Percentiles rank a stretch among this genome's conserved stretches.
phyloP scores from a whole-genome alignment of 2,113 vertebrate species.

The Stigmatopora nigra region DNA sequence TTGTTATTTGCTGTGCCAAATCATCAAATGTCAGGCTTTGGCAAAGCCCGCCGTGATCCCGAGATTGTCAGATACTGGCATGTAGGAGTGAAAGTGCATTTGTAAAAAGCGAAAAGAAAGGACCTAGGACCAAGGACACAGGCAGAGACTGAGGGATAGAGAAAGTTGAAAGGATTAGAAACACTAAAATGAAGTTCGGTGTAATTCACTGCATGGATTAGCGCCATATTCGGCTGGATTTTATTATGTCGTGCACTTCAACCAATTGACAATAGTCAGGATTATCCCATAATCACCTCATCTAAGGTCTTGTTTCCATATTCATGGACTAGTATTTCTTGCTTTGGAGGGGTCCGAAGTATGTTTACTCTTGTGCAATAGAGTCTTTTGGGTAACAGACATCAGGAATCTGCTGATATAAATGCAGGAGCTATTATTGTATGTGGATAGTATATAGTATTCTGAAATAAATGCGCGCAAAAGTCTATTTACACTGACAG shows the following conservation, averaged over 20 bases:
- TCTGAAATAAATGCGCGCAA: too few relatives aligned
- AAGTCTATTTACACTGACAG: too few relatives aligned
- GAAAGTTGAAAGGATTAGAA: slow-evolving; percentile 32
- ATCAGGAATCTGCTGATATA: not conserved
- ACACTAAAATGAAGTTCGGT: slow-evolving; percentile 30
- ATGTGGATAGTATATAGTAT: not conserved
- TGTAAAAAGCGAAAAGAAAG: slow-evolving; percentile 17
- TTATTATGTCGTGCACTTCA: not conserved
- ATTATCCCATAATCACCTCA: slow-evolving; percentile 49
- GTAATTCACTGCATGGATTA: slow-evolving; percentile 49
- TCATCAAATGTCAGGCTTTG: slow-evolving; percentile 43
- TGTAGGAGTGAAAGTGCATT: slow-evolving; percentile 38
- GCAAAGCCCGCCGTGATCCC: slow-evolving; percentile 19
- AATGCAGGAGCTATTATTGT: not conserved
- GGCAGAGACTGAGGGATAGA: slow-evolving; percentile 16
- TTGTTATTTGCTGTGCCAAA: slow-evolving; percentile 26
- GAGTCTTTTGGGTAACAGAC: not conserved
- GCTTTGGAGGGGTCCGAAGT: not conserved
- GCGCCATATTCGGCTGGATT: slow-evolving; percentile 28
- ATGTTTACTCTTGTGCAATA: not conserved
- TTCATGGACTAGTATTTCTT: not conserved
- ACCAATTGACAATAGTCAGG: slow-evolving; percentile 21
- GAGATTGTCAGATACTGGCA: slow-evolving; percentile 28
- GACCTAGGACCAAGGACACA: slow-evolving; percentile 27
- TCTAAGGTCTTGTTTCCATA: slow-evolving; percentile 45